A percentile compares a stretch with the other conserved stretches of the same genome.
Evolutionary conservation across 2,797 vertebrate genomes (phyloP).

Genomic region (Allobates femoralis): DNA sequence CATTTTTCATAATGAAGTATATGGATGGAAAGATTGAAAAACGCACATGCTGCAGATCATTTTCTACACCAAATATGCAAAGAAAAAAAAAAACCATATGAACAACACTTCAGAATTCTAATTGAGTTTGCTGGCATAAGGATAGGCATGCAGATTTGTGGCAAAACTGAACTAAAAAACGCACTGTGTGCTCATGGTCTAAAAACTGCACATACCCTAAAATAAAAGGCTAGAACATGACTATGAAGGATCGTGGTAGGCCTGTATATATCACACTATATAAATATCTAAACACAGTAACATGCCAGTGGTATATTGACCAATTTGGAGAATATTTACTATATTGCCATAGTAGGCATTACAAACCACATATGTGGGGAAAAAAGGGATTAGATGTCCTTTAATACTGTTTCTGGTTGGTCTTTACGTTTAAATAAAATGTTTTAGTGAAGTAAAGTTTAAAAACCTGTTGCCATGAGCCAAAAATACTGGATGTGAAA

Average conservation of each 20-base stretch:
- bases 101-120: no score
- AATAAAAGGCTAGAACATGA: no score
- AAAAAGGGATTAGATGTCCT: conserved; percentile 88
- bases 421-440: conserved; percentile 78
- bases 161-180: no score
- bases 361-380: conserved; percentile 59
- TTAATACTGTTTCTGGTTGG: conserved; percentile 81
- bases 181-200: no score
- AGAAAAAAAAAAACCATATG: no score
- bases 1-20: no score
- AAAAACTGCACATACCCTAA: no score
- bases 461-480: conserved; percentile 98
- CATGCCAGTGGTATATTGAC: not conserved
- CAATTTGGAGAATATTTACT: not conserved
- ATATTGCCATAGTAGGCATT: not conserved
- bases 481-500: conserved; percentile 97
- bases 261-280: not conserved
- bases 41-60: no score
- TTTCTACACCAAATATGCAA: no score
- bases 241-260: not conserved
- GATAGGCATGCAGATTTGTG: no score
- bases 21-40: no score
- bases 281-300: not conserved
- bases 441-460: conserved; percentile 92
- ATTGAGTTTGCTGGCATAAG: no score